Percentiles rank a stretch among this genome's conserved stretches.
Conservation (phyloP, 2,113 vertebrate species). For the Aramus guarauna region DNA sequence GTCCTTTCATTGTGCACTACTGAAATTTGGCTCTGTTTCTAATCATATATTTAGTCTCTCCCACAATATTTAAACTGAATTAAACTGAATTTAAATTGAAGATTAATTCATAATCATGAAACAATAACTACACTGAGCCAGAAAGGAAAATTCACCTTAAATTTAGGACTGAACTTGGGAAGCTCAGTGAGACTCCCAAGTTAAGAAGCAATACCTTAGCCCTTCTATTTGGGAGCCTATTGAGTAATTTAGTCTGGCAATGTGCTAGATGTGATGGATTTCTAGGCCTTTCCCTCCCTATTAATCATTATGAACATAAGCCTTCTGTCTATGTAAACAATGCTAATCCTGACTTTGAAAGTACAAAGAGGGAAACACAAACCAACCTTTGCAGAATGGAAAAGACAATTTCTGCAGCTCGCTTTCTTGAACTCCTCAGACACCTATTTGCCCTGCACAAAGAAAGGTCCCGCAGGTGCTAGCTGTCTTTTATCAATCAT, state of each 20-base stretch:
- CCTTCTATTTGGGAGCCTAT: neutral
- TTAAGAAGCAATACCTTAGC: neutral
- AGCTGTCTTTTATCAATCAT: conserved; percentile 81
- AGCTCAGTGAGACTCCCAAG: neutral
- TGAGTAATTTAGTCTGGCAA: conserved; percentile 19
- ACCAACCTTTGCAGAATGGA: neutral
- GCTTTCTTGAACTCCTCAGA: conserved; percentile 9
- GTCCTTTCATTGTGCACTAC: neutral
- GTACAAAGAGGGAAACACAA: conserved; percentile 46
- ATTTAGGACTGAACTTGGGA: neutral
- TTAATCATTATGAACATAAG: conserved; percentile 43
- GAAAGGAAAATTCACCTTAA: neutral
- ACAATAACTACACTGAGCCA: neutral
- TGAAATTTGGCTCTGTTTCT: neutral
- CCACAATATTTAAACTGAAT: neutral
- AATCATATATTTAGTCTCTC: neutral
- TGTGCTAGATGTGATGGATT: conserved; percentile 25
- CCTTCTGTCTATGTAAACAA: conserved; percentile 50
- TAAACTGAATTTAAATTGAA: neutral
- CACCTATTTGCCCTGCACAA: conserved; percentile 30
- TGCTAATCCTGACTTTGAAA: conserved; percentile 63
- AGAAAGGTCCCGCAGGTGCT: conserved; percentile 53
- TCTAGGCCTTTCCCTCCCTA: conserved; percentile 11
- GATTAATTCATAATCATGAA: neutral
- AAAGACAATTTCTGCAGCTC: conserved; percentile 32